Evolutionary conservation across 2,797 vertebrate species (phyloP).

Genomic region (Austrolebias charrua): DNA sequence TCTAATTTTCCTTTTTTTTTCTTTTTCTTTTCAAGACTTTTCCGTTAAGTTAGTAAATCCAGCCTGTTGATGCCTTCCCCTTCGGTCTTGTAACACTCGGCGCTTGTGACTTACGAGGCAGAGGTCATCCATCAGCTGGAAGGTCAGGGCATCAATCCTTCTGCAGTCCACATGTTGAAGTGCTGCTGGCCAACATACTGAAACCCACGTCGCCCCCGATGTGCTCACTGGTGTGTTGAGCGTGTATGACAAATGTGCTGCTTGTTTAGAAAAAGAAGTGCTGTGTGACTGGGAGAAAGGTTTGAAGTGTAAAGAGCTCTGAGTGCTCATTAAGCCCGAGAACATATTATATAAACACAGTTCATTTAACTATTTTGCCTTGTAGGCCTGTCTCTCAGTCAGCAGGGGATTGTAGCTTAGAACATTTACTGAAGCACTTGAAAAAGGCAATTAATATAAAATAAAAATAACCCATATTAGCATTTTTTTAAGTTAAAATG

Average conservation of each 20-base stretch:
- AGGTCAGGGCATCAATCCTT: background rate
- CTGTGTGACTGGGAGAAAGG: background rate
- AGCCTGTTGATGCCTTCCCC: background rate
- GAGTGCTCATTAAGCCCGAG: constrained; percentile 22
- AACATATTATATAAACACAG: constrained; percentile 18
- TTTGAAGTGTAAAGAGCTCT: constrained; percentile 10
- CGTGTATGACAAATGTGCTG: constrained; percentile 1
- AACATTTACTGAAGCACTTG: constrained; percentile 7
- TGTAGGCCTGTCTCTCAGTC: constrained; percentile 11
- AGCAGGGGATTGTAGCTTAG: constrained; percentile 5
- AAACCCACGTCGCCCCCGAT: background rate
- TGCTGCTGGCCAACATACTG: background rate
- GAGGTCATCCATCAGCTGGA: constrained; percentile 3
- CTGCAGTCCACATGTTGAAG: constrained; percentile 2
- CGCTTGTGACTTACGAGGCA: background rate
- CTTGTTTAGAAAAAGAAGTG: constrained; percentile 5
- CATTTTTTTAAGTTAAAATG: background rate
- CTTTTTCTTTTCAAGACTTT: background rate
- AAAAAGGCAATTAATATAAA: constrained; percentile 8
- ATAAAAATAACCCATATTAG: constrained; percentile 1
- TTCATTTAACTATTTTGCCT: constrained; percentile 22
- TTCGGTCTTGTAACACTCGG: background rate
- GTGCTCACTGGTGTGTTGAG: constrained; percentile 4
- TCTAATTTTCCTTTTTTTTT: too few relatives aligned
- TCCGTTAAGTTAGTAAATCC: background rate